These are phyloP conservation scores for Alectoris magna DNA, from an alignment of 2,797 vertebrate genomes.

Conservation along the genomic window DNA sequence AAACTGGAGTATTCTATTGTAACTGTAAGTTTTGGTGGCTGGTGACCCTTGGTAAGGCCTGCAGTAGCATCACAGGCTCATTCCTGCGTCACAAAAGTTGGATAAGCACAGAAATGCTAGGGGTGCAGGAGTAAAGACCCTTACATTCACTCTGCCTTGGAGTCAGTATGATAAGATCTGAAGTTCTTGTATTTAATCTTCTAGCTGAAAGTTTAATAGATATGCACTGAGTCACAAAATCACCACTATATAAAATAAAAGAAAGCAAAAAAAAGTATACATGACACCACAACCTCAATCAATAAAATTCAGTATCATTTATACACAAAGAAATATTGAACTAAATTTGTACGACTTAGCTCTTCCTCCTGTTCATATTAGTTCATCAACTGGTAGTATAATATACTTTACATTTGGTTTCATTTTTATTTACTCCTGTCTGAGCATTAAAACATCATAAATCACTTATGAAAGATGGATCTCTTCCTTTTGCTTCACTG, in stretches of 20 bases:
- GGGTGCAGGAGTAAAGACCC: neutral
- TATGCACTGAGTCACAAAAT: neutral
- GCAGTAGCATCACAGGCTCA: neutral
- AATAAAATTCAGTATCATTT: neutral
- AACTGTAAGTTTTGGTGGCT: accelerated
- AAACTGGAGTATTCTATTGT: neutral
- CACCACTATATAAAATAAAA: neutral
- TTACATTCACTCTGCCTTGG: neutral
- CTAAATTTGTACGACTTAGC: neutral
- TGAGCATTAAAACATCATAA: conserved; percentile 32
- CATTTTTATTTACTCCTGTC: conserved; percentile 32
- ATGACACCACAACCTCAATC: neutral
- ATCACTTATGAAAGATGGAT: conserved; percentile 24
- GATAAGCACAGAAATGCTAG: neutral
- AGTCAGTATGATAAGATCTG: neutral
- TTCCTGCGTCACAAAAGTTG: neutral
- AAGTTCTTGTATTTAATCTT: neutral
- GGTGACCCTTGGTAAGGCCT: neutral
- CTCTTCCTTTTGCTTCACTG: neutral
- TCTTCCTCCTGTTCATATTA: neutral
- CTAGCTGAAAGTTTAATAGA: neutral
- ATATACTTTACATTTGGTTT: neutral
- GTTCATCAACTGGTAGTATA: neutral
- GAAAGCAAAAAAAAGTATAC: neutral
- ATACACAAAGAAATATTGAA: neutral